Percentiles rank a stretch among this genome's conserved stretches.
Evolutionary conservation across 37 sponge, comb jelly and placozoan species (phyloP).

Genomic region (Axinella damicornis): DNA sequence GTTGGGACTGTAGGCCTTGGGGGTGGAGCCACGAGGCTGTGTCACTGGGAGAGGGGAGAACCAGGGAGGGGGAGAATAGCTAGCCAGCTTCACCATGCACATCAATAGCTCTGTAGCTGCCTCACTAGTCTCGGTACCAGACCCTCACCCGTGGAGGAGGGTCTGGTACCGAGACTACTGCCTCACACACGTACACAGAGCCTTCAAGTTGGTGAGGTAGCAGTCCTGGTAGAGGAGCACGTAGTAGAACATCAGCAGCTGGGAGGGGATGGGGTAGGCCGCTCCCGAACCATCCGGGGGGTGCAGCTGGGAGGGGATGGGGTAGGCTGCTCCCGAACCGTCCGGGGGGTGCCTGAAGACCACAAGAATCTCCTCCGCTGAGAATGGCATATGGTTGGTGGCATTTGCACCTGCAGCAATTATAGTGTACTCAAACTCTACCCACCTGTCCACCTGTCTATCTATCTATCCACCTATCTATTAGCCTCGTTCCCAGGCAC

Average conservation of each 20-base stretch:
- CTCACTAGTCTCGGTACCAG: too few relatives aligned
- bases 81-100: too few relatives aligned
- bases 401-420: neutral
- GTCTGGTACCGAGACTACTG: too few relatives aligned
- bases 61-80: too few relatives aligned
- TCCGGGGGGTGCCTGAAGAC: conserved; percentile 38
- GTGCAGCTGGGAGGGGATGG: conserved; percentile 58
- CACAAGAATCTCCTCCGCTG: conserved; percentile 67
- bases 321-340: neutral
- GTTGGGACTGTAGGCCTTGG: conserved; percentile 63
- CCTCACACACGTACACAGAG: conserved; percentile 48
- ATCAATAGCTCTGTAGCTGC: too few relatives aligned
- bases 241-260: conserved; percentile 77
- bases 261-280: conserved; percentile 40
- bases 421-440: too few relatives aligned
- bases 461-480: too few relatives aligned
- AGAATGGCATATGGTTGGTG: conserved; percentile 44
- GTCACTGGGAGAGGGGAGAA: conserved; percentile 15
- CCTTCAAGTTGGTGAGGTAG: conserved; percentile 63
- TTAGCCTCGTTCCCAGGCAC: too few relatives aligned
- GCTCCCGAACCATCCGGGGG: neutral
- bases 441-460: too few relatives aligned
- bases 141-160: too few relatives aligned
- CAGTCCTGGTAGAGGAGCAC: conserved; percentile 79
- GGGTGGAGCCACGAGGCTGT: conserved; percentile 1